phyloP scores from a whole-genome alignment of 2,113 vertebrate genomes.

The Brachyhypopomus occidentalis region DNA sequence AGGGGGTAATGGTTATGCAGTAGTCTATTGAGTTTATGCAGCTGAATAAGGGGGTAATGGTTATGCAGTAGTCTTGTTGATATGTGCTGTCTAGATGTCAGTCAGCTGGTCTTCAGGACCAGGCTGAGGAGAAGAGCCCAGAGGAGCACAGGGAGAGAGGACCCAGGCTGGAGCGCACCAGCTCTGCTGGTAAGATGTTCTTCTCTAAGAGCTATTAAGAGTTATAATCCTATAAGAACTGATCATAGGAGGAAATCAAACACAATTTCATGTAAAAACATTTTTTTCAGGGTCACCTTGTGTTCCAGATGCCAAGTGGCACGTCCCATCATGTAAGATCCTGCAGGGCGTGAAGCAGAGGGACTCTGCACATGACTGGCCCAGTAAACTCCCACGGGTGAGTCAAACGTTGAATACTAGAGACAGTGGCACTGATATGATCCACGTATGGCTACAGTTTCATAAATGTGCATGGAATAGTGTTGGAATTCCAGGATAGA shows the following conservation, averaged over 20 bases:
- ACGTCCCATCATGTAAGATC: conserved; percentile 77
- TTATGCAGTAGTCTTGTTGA: no score
- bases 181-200: conserved; percentile 69
- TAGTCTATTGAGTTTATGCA: no score
- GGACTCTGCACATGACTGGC: conserved; percentile 78
- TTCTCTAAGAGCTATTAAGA: not conserved
- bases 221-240: no score
- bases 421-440: no score
- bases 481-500: no score
- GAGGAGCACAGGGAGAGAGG: conserved; percentile 77
- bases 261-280: not conserved
- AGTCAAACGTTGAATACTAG: no score
- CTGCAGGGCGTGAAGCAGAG: conserved; percentile 77
- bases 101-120: conserved; percentile 80
- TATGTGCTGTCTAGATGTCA: conserved; percentile 72
- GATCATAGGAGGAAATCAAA: no score
- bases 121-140: conserved; percentile 73
- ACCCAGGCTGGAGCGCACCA: conserved; percentile 73
- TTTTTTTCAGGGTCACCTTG: conserved; percentile 38
- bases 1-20: no score
- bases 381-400: conserved; percentile 68
- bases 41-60: no score
- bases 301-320: conserved; percentile 82
- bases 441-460: no score
- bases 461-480: no score